Evolutionary conservation across 2,888 invertebrate genomes (phyloP).

Genomic region (Lochmaea capreae): DNA sequence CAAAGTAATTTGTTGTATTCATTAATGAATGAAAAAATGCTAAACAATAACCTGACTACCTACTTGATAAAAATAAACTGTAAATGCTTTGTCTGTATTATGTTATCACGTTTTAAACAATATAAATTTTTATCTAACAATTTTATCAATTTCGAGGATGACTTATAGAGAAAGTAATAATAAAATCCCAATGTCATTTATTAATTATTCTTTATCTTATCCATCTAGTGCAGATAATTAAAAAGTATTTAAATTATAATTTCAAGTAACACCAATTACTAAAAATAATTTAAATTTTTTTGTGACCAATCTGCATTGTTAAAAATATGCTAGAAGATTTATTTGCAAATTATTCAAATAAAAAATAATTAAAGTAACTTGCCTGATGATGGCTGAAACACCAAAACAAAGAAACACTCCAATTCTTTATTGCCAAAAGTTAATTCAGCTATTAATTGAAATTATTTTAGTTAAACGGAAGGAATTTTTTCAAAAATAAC

Average conservation of each 20-base stretch:
- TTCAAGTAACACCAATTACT: background rate
- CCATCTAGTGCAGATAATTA: background rate
- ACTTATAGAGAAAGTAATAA: background rate
- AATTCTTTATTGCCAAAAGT: background rate
- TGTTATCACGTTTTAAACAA: background rate
- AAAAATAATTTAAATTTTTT: background rate
- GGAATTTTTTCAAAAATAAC: conserved; percentile 6
- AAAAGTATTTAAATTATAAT: background rate
- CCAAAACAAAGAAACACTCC: background rate
- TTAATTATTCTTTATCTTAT: background rate
- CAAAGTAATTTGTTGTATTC: too few species aligned
- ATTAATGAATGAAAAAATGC: too few species aligned
- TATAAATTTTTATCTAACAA: background rate
- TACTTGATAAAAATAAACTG: too few species aligned
- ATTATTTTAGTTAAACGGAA: background rate
- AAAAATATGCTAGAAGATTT: background rate
- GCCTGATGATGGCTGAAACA: background rate
- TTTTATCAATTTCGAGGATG: background rate
- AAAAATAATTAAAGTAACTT: background rate
- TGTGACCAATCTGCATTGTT: background rate
- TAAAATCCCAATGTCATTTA: background rate
- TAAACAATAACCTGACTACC: too few species aligned
- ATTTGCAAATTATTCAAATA: background rate
- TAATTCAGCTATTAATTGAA: background rate
- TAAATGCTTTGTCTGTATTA: background rate